A percentile compares a stretch with the other conserved stretches of the same genome.
These are phyloP conservation scores for Meghimatium bilineatum DNA, from an alignment of 2,888 invertebrate species.

Conservation along the genomic window DNA sequence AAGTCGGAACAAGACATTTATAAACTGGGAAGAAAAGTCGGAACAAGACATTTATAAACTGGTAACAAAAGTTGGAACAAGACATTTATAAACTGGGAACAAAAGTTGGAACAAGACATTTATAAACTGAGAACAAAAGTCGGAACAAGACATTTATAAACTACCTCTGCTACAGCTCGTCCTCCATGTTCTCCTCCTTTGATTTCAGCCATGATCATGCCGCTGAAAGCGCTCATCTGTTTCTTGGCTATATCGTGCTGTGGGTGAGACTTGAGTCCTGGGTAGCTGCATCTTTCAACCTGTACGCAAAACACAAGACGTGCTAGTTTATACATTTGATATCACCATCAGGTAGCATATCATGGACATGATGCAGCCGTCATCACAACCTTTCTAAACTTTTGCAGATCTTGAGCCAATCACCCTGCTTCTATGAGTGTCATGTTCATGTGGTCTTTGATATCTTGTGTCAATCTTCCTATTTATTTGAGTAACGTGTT, in stretches of 20 bases:
- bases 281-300: conserved; percentile 89
- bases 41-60: no score
- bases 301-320: conserved; percentile 43
- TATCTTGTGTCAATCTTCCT: no score
- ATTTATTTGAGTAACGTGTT: no score
- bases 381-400: no score
- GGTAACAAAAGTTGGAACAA: no score
- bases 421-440: no score
- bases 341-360: no score
- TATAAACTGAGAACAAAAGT: no score
- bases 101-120: not conserved
- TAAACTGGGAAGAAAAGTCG: not conserved
- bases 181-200: conserved; percentile 87
- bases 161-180: conserved; percentile 81
- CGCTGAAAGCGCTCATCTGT: conserved; percentile 89
- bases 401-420: no score
- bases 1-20: not conserved
- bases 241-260: conserved; percentile 79
- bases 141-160: no score
- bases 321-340: not conserved
- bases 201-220: conserved; percentile 92
- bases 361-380: no score
- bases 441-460: no score
- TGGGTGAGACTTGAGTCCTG: conserved; percentile 79
- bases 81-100: not conserved